Conservation (phyloP, 2,888 invertebrate genomes). For the Morinoia aosen region DNA sequence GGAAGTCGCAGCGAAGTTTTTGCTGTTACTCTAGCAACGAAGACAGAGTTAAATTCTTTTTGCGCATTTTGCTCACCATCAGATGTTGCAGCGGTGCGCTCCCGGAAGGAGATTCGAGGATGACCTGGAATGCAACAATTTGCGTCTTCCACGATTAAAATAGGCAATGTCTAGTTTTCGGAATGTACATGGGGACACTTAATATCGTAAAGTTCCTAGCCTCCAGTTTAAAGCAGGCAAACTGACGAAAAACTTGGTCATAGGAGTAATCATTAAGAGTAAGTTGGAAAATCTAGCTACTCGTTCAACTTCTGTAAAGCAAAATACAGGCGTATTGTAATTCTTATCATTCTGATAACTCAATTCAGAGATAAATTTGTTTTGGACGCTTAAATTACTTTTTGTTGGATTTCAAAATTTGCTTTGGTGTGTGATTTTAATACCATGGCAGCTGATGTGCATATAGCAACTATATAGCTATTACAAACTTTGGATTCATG, state of each 20-base stretch:
- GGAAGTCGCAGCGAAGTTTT: conserved; percentile 6
- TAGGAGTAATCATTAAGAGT: not conserved
- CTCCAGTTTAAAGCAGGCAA: not conserved
- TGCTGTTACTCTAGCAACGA: conserved; percentile 21
- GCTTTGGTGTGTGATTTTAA: not conserved
- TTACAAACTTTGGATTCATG: too few species aligned
- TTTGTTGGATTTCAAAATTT: not conserved
- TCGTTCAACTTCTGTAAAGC: not conserved
- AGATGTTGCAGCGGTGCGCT: not conserved
- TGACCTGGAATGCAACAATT: not conserved
- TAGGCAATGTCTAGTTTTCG: not conserved
- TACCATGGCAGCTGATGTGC: not conserved
- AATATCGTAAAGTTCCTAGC: not conserved
- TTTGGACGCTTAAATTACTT: not conserved
- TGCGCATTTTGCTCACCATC: not conserved
- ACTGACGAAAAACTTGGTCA: not conserved
- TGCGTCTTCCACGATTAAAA: not conserved
- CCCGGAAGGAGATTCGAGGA: not conserved
- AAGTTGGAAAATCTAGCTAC: not conserved
- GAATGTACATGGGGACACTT: not conserved
- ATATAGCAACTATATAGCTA: not conserved
- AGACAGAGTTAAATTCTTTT: not conserved
- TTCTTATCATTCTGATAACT: not conserved
- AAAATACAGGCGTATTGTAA: not conserved
- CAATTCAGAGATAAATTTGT: not conserved